Conservation (phyloP, 1,140 invertebrate species). For the Tetramorium simillimum region DNA sequence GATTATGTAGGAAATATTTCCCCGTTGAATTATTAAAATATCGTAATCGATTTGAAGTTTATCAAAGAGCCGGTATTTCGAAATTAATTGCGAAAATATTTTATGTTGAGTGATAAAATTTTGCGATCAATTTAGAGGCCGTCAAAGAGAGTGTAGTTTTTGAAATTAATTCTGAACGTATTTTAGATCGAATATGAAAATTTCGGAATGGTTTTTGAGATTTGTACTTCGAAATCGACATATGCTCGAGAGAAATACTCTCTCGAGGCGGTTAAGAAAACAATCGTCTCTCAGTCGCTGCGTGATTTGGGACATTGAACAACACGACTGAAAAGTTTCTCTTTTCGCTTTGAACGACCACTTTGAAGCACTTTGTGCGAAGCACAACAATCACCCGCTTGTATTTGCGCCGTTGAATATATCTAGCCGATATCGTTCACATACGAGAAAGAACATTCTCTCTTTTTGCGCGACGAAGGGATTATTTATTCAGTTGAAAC, state of each 20-base stretch:
- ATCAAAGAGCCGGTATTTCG: neutral
- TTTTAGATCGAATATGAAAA: neutral
- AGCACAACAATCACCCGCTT: slow-evolving; percentile 27
- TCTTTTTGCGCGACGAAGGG: neutral
- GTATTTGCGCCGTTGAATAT: slow-evolving; percentile 21
- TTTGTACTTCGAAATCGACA: neutral
- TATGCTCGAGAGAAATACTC: neutral
- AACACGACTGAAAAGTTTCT: slow-evolving; percentile 18
- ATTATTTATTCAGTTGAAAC: slow-evolving; percentile 22
- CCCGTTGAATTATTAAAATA: neutral
- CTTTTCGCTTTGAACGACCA: slow-evolving; percentile 42
- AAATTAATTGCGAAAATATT: slow-evolving; percentile 17
- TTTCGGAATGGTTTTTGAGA: neutral
- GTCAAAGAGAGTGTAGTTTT: neutral
- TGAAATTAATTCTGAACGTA: neutral
- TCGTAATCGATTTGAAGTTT: neutral
- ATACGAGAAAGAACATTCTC: neutral
- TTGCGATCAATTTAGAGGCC: neutral
- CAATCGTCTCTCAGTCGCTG: neutral
- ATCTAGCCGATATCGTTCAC: slow-evolving; percentile 28
- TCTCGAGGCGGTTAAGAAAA: slow-evolving; percentile 1
- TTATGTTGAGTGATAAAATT: neutral
- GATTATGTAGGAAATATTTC: neutral
- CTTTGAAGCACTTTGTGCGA: slow-evolving; percentile 29
- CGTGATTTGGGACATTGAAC: slow-evolving; percentile 16